Evolutionary conservation across 2,113 vertebrate genomes (phyloP), one percentile per base, ranked within the genome.

Genomic region (Gracilinanus agilis): DNA sequence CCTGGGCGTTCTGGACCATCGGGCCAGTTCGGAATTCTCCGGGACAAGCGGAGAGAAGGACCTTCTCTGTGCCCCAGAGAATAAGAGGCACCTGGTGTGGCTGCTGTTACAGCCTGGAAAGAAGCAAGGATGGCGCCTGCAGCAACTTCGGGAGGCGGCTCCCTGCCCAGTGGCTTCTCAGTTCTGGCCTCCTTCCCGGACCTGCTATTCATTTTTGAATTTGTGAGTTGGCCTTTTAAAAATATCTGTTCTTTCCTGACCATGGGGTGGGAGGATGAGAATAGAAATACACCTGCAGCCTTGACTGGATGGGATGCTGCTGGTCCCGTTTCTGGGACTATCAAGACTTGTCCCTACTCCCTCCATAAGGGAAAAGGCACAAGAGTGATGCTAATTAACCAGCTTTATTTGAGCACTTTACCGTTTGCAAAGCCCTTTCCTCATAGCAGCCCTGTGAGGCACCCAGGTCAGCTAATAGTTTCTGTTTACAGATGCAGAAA

Each of bases 141-240:
- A 91, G 95, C 97, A 29, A 93, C 97, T 40, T 93, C 98, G 53
- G 94, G 96, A 0, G 94, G 93, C 88, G 96, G 95, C 95, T 40
- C 93, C 93, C 95, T 98, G 95, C 98, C 98, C 92, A 97, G 97
- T 10, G 98, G 97, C 92, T 91, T 98, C 53, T 83, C 94, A 0
- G 98, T 98, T 90, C 96, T 98, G 93, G 53, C 44, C 88, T 94
- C 96, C 55, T 97, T 98, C 67, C 98, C 98, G 0, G 98, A 98
- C 94, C 83, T 97, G 83, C 98, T 98, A 44, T 96, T 97, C 96
- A 1, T 97, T 93, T 92, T 97, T 0, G 98, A 98, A 91, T 98
- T 98, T 96, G 98, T 98, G 96, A 98, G 98, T 98, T 54, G 89
- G 55, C 2, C 24, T 83, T 24, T 93, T 25, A 44, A 94, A 83